Percentiles rank a stretch among this genome's conserved stretches.
These are phyloP conservation scores for Drosophila kanapiae DNA, from an alignment of 1,140 invertebrate species.

Conservation along the genomic window DNA sequence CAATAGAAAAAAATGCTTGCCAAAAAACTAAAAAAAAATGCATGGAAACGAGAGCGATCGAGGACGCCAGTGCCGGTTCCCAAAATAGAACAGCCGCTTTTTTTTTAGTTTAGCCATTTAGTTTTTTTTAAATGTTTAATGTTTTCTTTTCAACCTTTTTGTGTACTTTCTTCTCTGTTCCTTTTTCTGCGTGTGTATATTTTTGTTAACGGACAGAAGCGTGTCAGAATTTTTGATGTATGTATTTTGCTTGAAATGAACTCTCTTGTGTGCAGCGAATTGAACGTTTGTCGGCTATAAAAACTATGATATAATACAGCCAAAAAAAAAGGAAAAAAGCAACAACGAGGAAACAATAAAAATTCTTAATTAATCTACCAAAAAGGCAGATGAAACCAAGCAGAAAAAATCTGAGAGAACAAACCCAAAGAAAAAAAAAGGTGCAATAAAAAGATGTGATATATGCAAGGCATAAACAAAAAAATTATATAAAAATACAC, in stretches of 20 bases:
- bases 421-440: conserved; percentile 35
- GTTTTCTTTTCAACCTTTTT: conserved; percentile 38
- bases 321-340: no score
- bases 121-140: conserved; percentile 56
- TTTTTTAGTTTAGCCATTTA: conserved; percentile 56
- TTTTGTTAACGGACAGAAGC: conserved; percentile 57
- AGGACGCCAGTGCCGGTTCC: conserved; percentile 49
- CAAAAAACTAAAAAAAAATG: conserved; percentile 37
- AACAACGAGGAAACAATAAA: conserved; percentile 72
- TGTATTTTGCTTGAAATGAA: conserved; percentile 68
- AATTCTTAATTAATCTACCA: conserved; percentile 70
- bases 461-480: conserved; percentile 68
- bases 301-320: conserved; percentile 66
- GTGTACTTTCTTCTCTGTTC: conserved; percentile 32
- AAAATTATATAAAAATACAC: conserved; percentile 59
- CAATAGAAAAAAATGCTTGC: conserved; percentile 50
- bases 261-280: conserved; percentile 57
- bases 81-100: conserved; percentile 60
- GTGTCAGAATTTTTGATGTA: conserved; percentile 76
- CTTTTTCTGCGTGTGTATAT: conserved; percentile 39
- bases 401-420: conserved; percentile 32
- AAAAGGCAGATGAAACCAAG: conserved; percentile 47
- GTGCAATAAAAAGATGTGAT: conserved; percentile 68
- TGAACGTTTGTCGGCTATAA: conserved; percentile 66
- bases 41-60: conserved; percentile 64